Evolutionary conservation across 2,797 vertebrate genomes (phyloP).

Genomic region (Tachyglossus aculeatus): DNA sequence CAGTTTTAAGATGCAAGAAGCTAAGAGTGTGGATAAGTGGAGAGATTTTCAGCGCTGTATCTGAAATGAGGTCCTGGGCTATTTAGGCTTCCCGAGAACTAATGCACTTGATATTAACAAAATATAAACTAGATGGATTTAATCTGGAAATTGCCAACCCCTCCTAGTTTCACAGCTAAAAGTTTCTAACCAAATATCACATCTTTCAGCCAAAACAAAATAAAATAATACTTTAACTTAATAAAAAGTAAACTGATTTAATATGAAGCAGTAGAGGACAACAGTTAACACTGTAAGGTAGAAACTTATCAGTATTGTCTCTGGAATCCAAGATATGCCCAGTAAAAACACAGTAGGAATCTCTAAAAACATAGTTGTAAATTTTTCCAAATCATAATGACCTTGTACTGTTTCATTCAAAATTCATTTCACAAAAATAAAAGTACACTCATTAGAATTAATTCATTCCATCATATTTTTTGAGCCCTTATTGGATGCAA

Average conservation of each 20-base stretch:
- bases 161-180: constrained; percentile 59
- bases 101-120: constrained; percentile 62
- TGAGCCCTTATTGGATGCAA: no score
- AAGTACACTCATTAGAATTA: no score
- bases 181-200: constrained; percentile 67
- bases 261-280: constrained; percentile 5
- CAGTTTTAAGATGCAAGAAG: not conserved
- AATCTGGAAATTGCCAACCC: constrained; percentile 65
- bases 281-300: not conserved
- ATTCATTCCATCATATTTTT: no score
- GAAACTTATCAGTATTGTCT: constrained; percentile 2
- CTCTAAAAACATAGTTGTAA: constrained; percentile 13
- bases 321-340: not conserved
- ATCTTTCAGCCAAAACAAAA: constrained; percentile 65
- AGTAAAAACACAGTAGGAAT: not conserved
- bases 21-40: not conserved
- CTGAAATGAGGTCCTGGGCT: constrained; percentile 54
- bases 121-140: constrained; percentile 57
- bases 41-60: constrained; percentile 2
- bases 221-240: constrained; percentile 69
- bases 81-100: constrained; percentile 54
- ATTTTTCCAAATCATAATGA: not conserved
- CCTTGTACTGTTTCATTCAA: no score
- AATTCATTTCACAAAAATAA: no score
- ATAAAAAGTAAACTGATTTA: constrained; percentile 33